These are phyloP conservation scores for Channa argus DNA, from an alignment of 2,113 vertebrate genomes.

Conservation along the genomic window DNA sequence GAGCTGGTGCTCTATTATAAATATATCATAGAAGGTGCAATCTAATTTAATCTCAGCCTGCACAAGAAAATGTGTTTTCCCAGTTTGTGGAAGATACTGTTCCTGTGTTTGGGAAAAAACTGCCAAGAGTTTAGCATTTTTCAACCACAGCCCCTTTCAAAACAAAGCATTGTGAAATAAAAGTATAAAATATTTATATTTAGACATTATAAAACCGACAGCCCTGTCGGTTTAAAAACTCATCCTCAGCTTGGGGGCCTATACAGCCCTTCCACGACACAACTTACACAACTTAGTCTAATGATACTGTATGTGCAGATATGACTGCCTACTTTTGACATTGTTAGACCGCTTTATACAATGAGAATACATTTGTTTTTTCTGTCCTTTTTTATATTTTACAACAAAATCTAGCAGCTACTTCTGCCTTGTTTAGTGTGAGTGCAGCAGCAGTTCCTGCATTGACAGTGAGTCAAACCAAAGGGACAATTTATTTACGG, in stretches of 20 bases:
- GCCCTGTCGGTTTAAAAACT: conserved; percentile 7
- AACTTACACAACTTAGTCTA: background rate
- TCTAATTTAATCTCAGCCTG: conserved; percentile 8
- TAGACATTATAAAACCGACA: conserved; percentile 24
- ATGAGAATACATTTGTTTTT: conserved; percentile 11
- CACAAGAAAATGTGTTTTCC: background rate
- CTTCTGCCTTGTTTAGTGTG: background rate
- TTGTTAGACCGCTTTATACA: background rate
- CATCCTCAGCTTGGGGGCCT: background rate
- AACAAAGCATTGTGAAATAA: conserved; percentile 31
- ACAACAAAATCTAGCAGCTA: background rate
- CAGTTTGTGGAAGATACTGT: background rate
- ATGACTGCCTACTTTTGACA: background rate
- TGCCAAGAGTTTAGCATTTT: conserved; percentile 19
- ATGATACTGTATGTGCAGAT: background rate
- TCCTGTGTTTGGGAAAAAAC: conserved; percentile 31
- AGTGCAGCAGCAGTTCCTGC: conserved; percentile 14
- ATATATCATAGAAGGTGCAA: background rate
- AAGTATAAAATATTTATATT: conserved; percentile 40
- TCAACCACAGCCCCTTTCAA: conserved; percentile 15
- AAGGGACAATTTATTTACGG: conserved; percentile 50
- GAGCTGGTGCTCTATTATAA: too few relatives aligned
- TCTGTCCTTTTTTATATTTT: conserved; percentile 7
- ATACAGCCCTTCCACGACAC: background rate
- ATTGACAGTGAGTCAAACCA: conserved; percentile 44